A percentile compares a stretch with the other conserved stretches of the same genome.
Evolutionary conservation across 1,140 invertebrate species (phyloP).

Genomic region (Solenopsis fugax): DNA sequence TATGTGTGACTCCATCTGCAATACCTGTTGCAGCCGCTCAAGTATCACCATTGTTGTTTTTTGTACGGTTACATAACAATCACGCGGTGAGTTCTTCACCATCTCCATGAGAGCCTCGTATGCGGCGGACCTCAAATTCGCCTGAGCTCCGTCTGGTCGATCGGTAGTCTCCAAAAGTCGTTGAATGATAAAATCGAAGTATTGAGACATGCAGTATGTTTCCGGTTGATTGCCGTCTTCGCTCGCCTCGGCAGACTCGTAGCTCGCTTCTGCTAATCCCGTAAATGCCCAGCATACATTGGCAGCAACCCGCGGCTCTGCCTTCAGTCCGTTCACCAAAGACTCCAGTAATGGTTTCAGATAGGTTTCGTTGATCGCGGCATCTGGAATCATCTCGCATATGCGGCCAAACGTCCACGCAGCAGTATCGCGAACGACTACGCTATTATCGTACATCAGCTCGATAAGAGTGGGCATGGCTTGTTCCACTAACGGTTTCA

Average conservation of each 20-base stretch:
- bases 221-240: slow-evolving; percentile 94
- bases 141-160: slow-evolving; percentile 93
- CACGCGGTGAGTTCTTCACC: slow-evolving; percentile 99
- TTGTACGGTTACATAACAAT: slow-evolving; percentile 99
- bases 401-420: slow-evolving; percentile 99
- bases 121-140: slow-evolving; percentile 97
- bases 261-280: slow-evolving; percentile 98
- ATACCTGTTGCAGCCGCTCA: slow-evolving; percentile 95
- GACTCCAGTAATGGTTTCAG: slow-evolving; percentile 95
- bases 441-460: slow-evolving; percentile 96
- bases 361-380: slow-evolving; percentile 96
- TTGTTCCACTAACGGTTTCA: slow-evolving; percentile 98
- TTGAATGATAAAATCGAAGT: slow-evolving; percentile 97
- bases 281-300: slow-evolving; percentile 99
- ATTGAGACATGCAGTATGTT: slow-evolving; percentile 97
- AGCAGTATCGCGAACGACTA: slow-evolving; percentile 98
- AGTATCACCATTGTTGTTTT: slow-evolving; percentile 98
- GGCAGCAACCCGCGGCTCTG: slow-evolving; percentile 98
- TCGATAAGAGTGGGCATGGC: slow-evolving; percentile 98
- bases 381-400: slow-evolving; percentile 98
- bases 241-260: slow-evolving; percentile 91
- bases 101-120: slow-evolving; percentile 99
- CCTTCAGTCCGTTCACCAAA: slow-evolving; percentile 94
- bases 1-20: slow-evolving; percentile 97
- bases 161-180: slow-evolving; percentile 98